Conservation (phyloP, 2,888 invertebrate species). For the Pelosia muscerda region DNA sequence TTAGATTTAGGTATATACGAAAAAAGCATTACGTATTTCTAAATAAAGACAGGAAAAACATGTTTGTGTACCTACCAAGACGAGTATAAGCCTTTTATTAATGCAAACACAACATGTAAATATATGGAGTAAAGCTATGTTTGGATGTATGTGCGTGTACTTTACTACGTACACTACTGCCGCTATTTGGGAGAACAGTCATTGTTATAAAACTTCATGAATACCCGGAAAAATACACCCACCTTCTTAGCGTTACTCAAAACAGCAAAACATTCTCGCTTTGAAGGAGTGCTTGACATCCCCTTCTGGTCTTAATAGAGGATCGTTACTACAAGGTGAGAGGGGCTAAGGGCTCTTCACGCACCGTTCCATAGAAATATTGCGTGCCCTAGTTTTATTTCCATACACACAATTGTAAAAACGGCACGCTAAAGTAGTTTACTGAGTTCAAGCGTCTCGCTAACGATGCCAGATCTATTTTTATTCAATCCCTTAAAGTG, state of each 20-base stretch:
- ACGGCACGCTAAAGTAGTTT: constrained; percentile 55
- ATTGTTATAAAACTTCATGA: constrained; percentile 33
- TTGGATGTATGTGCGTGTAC: neutral
- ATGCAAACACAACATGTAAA: neutral
- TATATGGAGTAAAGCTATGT: neutral
- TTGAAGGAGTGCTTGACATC: constrained; percentile 55
- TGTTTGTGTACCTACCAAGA: constrained; percentile 3
- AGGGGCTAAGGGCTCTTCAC: constrained; percentile 57
- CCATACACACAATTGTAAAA: constrained; percentile 63
- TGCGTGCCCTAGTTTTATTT: constrained; percentile 71
- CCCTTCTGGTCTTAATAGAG: constrained; percentile 62
- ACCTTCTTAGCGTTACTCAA: constrained; percentile 53
- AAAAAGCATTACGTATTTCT: neutral
- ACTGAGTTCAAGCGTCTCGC: constrained; percentile 52
- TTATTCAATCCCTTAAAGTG: constrained; percentile 26
- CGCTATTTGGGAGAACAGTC: constrained; percentile 3
- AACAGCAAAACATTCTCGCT: constrained; percentile 63
- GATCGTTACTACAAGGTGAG: constrained; percentile 66
- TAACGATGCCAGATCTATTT: constrained; percentile 60
- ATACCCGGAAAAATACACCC: constrained; percentile 42
- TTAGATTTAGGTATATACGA: too few relatives aligned
- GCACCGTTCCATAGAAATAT: constrained; percentile 62
- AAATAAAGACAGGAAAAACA: neutral
- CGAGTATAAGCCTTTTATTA: neutral
- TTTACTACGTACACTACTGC: neutral